Evolutionary conservation across 2,113 vertebrate genomes (phyloP).

Genomic region (Xiphias gladius): DNA sequence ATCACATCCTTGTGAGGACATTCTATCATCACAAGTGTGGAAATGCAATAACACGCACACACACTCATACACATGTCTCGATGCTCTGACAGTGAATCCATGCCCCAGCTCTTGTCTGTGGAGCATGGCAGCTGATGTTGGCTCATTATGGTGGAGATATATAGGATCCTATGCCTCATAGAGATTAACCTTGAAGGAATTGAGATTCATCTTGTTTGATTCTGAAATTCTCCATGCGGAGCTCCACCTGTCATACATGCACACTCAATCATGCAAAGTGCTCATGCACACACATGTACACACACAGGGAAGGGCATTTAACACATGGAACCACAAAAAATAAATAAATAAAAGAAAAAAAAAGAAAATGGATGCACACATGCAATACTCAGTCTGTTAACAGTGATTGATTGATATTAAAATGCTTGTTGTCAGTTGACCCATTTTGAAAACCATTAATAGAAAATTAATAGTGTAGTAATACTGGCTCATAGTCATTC

Average conservation of each 20-base stretch:
- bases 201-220: conserved; percentile 34
- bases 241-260: conserved; percentile 20
- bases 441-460: not conserved
- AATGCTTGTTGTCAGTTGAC: not conserved
- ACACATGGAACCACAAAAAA: not conserved
- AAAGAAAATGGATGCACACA: not conserved
- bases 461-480: not conserved
- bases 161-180: conserved; percentile 44
- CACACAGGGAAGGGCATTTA: not conserved
- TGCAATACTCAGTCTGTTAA: not conserved
- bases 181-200: conserved; percentile 61
- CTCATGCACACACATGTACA: not conserved
- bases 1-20: not conserved
- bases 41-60: not conserved
- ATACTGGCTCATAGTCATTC: not conserved
- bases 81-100: conserved; percentile 27
- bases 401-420: not conserved
- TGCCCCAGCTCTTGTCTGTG: conserved; percentile 32
- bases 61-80: not conserved
- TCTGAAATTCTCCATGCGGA: conserved; percentile 1
- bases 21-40: not conserved
- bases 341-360: no score
- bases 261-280: conserved; percentile 13
- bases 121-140: conserved; percentile 60
- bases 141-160: conserved; percentile 61